These are phyloP conservation scores for Symphodus melops DNA, from an alignment of 2,113 vertebrate genomes.

Conservation along the genomic window DNA sequence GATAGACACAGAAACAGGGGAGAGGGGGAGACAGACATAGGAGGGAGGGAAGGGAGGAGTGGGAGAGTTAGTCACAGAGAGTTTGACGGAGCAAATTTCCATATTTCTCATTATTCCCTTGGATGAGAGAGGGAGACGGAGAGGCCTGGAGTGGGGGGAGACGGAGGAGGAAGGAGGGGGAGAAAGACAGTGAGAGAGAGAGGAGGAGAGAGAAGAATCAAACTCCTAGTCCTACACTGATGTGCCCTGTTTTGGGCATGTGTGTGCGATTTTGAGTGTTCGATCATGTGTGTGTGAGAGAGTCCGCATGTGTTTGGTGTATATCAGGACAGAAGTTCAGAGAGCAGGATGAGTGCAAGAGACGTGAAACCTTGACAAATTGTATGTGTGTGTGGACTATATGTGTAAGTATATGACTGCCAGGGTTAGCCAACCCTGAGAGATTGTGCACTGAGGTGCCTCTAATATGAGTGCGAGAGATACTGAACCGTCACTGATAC, in stretches of 20 bases:
- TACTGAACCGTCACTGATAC: slow-evolving; percentile 80
- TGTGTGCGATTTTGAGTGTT: slow-evolving; percentile 55
- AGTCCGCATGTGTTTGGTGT: slow-evolving; percentile 52
- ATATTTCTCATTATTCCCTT: slow-evolving; percentile 81
- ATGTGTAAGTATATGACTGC: slow-evolving; percentile 67
- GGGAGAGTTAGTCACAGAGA: slow-evolving; percentile 70
- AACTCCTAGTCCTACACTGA: slow-evolving; percentile 66
- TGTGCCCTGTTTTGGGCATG: slow-evolving; percentile 63
- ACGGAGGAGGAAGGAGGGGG: slow-evolving; percentile 14
- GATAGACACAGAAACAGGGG: slow-evolving; percentile 38
- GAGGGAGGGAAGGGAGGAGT: slow-evolving; percentile 40
- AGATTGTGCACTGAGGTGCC: slow-evolving; percentile 78
- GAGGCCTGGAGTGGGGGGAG: slow-evolving; percentile 54
- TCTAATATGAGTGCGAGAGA: slow-evolving; percentile 75
- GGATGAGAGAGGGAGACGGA: slow-evolving; percentile 71
- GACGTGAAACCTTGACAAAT: slow-evolving; percentile 55
- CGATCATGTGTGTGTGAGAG: slow-evolving; percentile 29
- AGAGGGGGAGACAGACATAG: slow-evolving; percentile 45
- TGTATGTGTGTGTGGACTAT: slow-evolving; percentile 37
- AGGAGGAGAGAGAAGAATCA: slow-evolving; percentile 35
- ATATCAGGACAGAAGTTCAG: slow-evolving; percentile 70
- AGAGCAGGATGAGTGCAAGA: slow-evolving; percentile 54
- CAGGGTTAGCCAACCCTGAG: slow-evolving; percentile 75
- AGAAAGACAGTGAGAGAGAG: slow-evolving; percentile 53
- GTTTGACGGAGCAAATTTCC: slow-evolving; percentile 74